Evolutionary conservation across 2,797 vertebrate species (phyloP).

Genomic region (Darevskia mixta): DNA sequence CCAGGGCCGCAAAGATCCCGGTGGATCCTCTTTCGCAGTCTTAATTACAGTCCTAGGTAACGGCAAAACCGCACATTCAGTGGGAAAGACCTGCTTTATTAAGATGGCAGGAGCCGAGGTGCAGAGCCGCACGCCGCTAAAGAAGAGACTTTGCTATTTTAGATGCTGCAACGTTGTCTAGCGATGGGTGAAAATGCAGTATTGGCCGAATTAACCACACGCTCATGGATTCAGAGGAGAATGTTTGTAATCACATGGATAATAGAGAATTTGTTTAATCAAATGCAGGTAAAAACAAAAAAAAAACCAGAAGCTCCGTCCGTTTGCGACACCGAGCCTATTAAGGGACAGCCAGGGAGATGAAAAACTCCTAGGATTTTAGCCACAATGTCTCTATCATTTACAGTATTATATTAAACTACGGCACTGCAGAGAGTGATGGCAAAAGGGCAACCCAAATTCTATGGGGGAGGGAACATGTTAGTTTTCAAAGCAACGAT

Average conservation of each 20-base stretch:
- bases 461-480: too few species aligned
- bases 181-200: neutral
- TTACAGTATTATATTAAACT: neutral
- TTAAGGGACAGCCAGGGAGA: neutral
- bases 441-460: neutral
- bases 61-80: slow-evolving; percentile 13
- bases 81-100: neutral
- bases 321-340: neutral
- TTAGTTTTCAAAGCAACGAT: neutral
- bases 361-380: neutral
- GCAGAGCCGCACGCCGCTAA: neutral
- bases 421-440: neutral
- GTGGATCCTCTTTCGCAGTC: slow-evolving; percentile 56
- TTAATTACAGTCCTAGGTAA: slow-evolving; percentile 43
- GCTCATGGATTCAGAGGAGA: neutral
- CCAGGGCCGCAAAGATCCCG: slow-evolving; percentile 40
- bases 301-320: neutral
- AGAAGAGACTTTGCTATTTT: neutral
- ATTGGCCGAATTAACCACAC: neutral
- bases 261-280: neutral
- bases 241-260: neutral
- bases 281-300: neutral
- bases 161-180: slow-evolving; percentile 17
- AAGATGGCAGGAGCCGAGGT: slow-evolving; percentile 32
- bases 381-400: neutral